These are phyloP conservation scores for Drosophila pandora DNA, from an alignment of 1,140 invertebrate genomes.

Conservation along the genomic window DNA sequence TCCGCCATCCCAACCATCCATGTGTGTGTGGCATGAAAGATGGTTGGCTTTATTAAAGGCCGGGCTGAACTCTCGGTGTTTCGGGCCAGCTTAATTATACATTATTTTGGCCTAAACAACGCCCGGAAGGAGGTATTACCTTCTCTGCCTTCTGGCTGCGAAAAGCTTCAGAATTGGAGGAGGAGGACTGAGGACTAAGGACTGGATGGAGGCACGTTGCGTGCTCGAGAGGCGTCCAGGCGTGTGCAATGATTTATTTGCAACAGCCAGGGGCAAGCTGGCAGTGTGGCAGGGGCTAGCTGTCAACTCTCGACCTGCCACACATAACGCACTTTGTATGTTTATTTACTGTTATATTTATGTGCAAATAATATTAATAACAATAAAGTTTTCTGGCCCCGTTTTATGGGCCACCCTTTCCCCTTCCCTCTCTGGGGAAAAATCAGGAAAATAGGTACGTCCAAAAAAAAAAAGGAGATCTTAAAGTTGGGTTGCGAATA, in stretches of 20 bases:
- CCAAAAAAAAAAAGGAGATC: constrained; percentile 8
- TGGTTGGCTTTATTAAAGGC: constrained; percentile 54
- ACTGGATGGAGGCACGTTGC: constrained; percentile 28
- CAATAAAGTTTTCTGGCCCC: constrained; percentile 58
- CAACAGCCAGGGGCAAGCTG: constrained; percentile 40
- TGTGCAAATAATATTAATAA: constrained; percentile 64
- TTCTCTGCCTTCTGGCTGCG: not conserved
- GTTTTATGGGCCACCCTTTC: constrained; percentile 36
- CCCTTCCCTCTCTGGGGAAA: not conserved
- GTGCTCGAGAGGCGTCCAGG: constrained; percentile 55
- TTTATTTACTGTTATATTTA: constrained; percentile 58
- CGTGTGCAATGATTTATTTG: constrained; percentile 64
- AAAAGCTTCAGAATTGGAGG: not conserved
- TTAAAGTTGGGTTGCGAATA: constrained; percentile 48
- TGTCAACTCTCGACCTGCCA: constrained; percentile 42
- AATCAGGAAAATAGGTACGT: constrained; percentile 27
- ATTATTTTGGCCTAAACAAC: constrained; percentile 54
- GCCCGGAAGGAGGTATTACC: not conserved
- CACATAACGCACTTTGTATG: constrained; percentile 35
- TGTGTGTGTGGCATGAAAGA: constrained; percentile 45
- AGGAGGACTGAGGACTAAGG: constrained; percentile 9
- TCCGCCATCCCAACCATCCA: not conserved
- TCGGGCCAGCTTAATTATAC: constrained; percentile 50
- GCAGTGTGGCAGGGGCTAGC: constrained; percentile 10
- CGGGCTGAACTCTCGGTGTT: constrained; percentile 21